Evolutionary conservation across 2,113 vertebrate genomes (phyloP).

Genomic region (Ameiurus melas): DNA sequence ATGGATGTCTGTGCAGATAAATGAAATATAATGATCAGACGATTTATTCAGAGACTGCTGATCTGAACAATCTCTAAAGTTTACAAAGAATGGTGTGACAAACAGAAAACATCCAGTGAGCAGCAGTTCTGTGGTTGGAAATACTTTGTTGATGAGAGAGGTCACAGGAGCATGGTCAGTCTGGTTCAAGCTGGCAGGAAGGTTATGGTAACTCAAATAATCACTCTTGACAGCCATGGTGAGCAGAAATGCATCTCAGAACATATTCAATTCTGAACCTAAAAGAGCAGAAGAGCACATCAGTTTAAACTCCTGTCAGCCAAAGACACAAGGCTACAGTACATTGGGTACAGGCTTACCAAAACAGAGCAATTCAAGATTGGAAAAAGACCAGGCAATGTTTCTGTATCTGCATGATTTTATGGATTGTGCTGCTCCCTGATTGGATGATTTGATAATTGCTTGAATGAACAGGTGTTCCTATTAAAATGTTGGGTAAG

Average conservation of each 20-base stretch:
- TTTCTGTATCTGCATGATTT: background rate
- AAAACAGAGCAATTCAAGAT: too few relatives aligned
- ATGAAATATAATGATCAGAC: background rate
- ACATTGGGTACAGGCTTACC: background rate
- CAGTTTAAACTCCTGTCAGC: background rate
- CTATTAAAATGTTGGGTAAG: background rate
- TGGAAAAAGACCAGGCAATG: background rate
- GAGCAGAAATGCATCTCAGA: background rate
- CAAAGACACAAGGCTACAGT: background rate
- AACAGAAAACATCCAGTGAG: background rate
- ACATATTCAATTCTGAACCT: background rate
- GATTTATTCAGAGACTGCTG: background rate
- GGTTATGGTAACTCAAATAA: background rate
- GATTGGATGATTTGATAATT: background rate
- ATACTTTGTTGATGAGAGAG: background rate
- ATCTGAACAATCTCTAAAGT: background rate
- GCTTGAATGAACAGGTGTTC: background rate
- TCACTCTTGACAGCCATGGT: background rate
- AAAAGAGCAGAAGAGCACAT: background rate
- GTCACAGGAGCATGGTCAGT: background rate
- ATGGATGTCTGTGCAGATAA: slow-evolving; percentile 40
- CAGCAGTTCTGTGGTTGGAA: background rate
- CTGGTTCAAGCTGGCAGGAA: background rate
- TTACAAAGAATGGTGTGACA: background rate
- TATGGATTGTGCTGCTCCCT: background rate